Base-by-base conservation (phyloP, 1,140 invertebrate genomes). In the Stenopsyche tienmushanensis region DNA sequence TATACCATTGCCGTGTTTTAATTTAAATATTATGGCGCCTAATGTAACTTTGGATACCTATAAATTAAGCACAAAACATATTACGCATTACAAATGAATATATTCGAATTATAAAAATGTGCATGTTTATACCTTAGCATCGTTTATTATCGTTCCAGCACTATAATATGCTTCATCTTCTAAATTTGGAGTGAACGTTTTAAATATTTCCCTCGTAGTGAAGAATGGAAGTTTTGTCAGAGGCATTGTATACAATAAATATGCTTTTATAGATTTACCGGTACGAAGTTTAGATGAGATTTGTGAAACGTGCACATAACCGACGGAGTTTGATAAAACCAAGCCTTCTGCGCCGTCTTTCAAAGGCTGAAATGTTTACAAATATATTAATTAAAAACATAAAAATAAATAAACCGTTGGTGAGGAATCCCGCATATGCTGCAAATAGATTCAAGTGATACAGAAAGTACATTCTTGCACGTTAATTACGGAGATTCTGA, bases 221-320 rank as follows among this genome's bases (percentile, higher is more conserved):
- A 80, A 72, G 65, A 75, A 81, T 0, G 77, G 76, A 0, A 85
- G 81, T 73, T 90, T 90, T 8, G 87, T 82, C 0, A 84, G 79
- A 0, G 88, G 88, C 72, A 89, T 78, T 15, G 84, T 77, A 68
- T 90, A 91, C 1, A 91, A 71, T 1, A 91, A 76, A 2, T 82
- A 79, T 0, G 85, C 87, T 47, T 75, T 74, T 15, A 86, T 58
- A 29, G 78, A 73, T 47, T 73, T 70, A 5, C 78, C 82, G 65
- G 78, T 49, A 13, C 57, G 44, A 13, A 52, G 25, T 55, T 63
- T 63, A 24, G 62, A 74, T 2, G 73, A 52, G n/a, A 85, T 74
- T 65, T 85, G 80, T 20, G 78, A 69, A 67, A 80, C 75, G 68
- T 85, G 81, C 20, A 86, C 74, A 60, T 82, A 84, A 20, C 83